A percentile compares a stretch with the other conserved stretches of the same genome.
Conservation (phyloP, 35 echinoderm and acorn worm species). For the Chiridota heheva region DNA sequence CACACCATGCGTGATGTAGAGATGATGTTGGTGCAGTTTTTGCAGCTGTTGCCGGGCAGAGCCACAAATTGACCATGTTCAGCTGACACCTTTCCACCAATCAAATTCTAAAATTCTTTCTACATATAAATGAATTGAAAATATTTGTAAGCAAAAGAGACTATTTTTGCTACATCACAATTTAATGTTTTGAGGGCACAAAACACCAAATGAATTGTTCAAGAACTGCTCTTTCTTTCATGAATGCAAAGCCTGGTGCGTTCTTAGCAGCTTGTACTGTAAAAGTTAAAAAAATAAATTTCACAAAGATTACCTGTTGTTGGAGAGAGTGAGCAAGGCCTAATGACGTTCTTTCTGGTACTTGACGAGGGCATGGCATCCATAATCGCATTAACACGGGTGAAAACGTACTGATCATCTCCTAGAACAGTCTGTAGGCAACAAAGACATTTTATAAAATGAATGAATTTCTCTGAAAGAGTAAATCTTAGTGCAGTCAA, state of each 20-base stretch:
- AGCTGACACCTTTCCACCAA: no score
- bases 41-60: no score
- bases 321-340: constrained; percentile 76
- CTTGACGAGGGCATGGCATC: constrained; percentile 87
- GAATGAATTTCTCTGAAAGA: not conserved
- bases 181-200: not conserved
- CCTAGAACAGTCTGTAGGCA: constrained; percentile 75
- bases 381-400: constrained; percentile 77
- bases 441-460: not conserved
- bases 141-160: no score
- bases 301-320: constrained; percentile 57
- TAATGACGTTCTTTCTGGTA: constrained; percentile 76
- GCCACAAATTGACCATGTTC: no score
- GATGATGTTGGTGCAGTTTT: no score
- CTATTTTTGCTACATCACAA: not conserved
- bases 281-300: not conserved
- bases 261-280: not conserved
- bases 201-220: not conserved
- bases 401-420: constrained; percentile 96
- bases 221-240: not conserved
- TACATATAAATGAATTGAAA: no score
- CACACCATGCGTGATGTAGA: no score
- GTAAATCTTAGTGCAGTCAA: no score
- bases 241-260: not conserved
- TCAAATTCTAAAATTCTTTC: no score